These are phyloP conservation scores for Grapholita molesta DNA, from an alignment of 1,140 invertebrate genomes.

Conservation along the genomic window DNA sequence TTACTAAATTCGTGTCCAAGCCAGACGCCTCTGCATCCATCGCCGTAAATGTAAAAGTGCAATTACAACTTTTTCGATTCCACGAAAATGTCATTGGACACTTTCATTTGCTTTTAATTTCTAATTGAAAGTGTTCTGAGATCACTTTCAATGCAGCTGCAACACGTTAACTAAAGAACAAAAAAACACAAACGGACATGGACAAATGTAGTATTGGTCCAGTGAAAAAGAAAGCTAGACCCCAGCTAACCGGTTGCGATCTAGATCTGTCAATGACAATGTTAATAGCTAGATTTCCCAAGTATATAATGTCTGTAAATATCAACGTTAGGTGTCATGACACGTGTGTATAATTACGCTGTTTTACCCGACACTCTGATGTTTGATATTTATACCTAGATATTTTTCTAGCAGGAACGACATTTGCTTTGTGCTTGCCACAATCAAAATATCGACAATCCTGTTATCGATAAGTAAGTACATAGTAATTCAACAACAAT, in stretches of 20 bases:
- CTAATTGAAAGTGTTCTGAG: conserved; percentile 9
- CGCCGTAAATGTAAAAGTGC: neutral
- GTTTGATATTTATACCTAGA: neutral
- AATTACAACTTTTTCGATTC: conserved; percentile 7
- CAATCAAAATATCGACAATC: no score
- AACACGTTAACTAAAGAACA: neutral
- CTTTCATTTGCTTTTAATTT: conserved; percentile 12
- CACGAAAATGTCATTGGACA: conserved; percentile 7
- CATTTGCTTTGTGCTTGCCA: no score
- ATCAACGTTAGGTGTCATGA: neutral
- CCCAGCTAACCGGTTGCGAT: neutral
- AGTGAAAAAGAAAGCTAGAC: conserved; percentile 12
- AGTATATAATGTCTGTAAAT: neutral
- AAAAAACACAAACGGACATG: neutral
- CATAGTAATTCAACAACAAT: no score
- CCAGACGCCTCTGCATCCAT: neutral
- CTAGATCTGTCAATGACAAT: neutral
- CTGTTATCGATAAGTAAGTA: no score
- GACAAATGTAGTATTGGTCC: neutral
- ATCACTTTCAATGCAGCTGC: neutral
- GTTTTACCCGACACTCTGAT: neutral
- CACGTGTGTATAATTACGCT: neutral
- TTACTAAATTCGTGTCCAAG: neutral
- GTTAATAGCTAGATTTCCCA: neutral
- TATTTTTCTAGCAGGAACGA: no score